Evolutionary conservation across 2,888 invertebrate species (phyloP).

Genomic region (Napeogenes inachia): DNA sequence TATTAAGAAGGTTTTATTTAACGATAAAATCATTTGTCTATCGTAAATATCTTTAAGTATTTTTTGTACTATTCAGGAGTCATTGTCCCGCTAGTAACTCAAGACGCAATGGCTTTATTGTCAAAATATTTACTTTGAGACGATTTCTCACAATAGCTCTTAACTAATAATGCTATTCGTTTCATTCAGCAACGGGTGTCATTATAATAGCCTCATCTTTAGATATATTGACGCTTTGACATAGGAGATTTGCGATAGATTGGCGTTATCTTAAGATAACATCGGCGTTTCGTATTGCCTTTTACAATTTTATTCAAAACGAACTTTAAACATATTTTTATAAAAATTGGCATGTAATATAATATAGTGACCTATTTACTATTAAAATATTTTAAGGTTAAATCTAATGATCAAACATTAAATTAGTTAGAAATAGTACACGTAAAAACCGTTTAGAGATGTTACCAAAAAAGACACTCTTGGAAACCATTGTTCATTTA

Average conservation of each 20-base stretch:
- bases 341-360: no score
- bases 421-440: no score
- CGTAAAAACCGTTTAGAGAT: conserved; percentile 4
- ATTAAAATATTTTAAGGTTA: no score
- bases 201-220: conserved; percentile 60
- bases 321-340: background rate
- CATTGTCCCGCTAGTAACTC: conserved; percentile 68
- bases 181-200: conserved; percentile 56
- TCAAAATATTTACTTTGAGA: conserved; percentile 73
- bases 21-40: conserved; percentile 21
- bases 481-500: conserved; percentile 31
- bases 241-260: conserved; percentile 26
- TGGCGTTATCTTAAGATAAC: conserved; percentile 56
- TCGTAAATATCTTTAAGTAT: conserved; percentile 30
- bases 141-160: conserved; percentile 58
- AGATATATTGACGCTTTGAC: conserved; percentile 26
- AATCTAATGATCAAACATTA: no score
- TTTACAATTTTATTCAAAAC: conserved; percentile 18
- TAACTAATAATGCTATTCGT: conserved; percentile 64
- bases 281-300: conserved; percentile 53
- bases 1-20: background rate
- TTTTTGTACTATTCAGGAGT: conserved; percentile 46
- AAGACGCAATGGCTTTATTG: conserved; percentile 70
- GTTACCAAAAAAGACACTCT: conserved; percentile 8
- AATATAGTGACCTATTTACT: no score